Evolutionary conservation across 2,113 vertebrate species (phyloP), one percentile per base, ranked within the genome.

Genomic region (Ochotona princeps): DNA sequence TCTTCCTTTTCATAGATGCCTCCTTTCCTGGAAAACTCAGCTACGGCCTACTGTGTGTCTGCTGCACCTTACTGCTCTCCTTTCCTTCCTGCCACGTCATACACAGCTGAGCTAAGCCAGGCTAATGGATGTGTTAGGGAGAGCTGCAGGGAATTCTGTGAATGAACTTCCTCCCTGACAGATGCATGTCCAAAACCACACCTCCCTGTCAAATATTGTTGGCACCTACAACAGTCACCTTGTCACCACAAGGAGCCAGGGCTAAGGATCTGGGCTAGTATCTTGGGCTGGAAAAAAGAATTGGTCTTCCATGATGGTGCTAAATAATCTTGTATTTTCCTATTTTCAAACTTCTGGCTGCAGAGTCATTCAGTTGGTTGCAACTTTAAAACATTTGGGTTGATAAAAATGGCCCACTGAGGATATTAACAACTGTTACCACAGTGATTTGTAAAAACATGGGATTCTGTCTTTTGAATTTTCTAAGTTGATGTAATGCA

Each of bases 401-500:
- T 67, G 23, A 89, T 67, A 44, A 75, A 87, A 87, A 51, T 57
- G 54, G 18, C 18, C 54, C 54, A 57, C 17, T 57, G 54, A 18
- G 5, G 54, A 57, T 57, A 57, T 57, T 57, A 57, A 57, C 14
- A 57, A 57, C 15, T 18, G 18, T 57, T 18, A 57, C 15, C 14
- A 57, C 54, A 82, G 7, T 21, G 0, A 17, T 26, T 5, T 49
- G 1, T 35, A 7, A 60, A 15, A 35, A 69, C 2, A 13, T 8
- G 30, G n/a, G 30, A 80, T 15, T 61, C 20, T 87, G 15, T 73
- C 75, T 78, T 80, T 8, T 75, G 60, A 86, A 72, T 0, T 63
- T 7, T 0, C 35, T 76, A 25, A 44, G 38, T 8, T 44, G 38
- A 81, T 44, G 75, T 1, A 47, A 26, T 9, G 13, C 5, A 72